phyloP scores from a whole-genome alignment of 2,113 vertebrate genomes.

The Pollimyrus isidori region DNA sequence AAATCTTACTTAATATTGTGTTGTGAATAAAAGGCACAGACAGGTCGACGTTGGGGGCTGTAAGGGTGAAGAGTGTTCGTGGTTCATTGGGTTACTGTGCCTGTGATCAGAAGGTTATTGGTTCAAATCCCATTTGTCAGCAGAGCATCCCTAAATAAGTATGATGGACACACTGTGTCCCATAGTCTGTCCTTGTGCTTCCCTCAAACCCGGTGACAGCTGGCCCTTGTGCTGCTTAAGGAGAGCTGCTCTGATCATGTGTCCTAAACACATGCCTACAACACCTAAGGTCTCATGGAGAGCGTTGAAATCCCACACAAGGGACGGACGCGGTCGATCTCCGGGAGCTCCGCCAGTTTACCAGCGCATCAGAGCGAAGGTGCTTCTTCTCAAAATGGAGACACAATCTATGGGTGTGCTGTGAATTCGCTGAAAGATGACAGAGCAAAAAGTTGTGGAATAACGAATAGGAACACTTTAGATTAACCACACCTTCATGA shows the following conservation, averaged over 20 bases:
- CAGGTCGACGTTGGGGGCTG: neutral
- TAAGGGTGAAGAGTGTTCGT: neutral
- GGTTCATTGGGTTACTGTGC: neutral
- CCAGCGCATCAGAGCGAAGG: slow-evolving; percentile 27
- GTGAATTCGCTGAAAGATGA: neutral
- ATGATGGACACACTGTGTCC: neutral
- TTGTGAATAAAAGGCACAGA: neutral
- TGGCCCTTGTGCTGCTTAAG: neutral
- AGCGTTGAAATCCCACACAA: slow-evolving; percentile 32
- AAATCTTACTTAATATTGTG: neutral
- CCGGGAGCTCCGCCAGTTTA: slow-evolving; percentile 26
- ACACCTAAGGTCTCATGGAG: neutral
- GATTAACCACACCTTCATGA: too few relatives aligned
- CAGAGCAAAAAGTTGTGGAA: slow-evolving; percentile 4
- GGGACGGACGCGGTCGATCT: slow-evolving; percentile 15
- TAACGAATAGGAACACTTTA: slow-evolving; percentile 14
- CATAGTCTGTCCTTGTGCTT: neutral
- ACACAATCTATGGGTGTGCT: neutral
- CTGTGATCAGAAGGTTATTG: neutral
- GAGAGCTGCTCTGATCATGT: neutral
- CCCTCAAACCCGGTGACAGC: neutral
- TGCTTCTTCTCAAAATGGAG: slow-evolving; percentile 28
- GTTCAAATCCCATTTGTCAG: neutral
- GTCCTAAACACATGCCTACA: neutral
- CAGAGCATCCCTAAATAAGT: neutral